phyloP scores from a whole-genome alignment of 2,888 invertebrate genomes.

The Phengaris alcon region DNA sequence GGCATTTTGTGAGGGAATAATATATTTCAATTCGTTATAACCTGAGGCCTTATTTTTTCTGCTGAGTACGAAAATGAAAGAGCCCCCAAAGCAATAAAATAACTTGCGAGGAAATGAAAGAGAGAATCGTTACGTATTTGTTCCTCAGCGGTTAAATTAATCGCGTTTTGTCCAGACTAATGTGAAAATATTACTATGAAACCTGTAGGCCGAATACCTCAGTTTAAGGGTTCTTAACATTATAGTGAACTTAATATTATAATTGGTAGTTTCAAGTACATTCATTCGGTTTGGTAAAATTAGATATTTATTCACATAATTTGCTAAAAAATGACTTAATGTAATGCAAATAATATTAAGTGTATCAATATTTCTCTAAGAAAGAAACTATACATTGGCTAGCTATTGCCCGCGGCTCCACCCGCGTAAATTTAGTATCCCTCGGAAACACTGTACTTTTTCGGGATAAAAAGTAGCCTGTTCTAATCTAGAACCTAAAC shows the following conservation, averaged over 20 bases:
- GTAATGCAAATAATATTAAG: too few species aligned
- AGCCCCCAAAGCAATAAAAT: conserved; percentile 77
- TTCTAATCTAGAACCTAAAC: too few species aligned
- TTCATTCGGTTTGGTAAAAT: too few species aligned
- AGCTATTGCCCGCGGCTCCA: too few species aligned
- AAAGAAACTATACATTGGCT: too few species aligned
- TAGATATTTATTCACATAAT: too few species aligned
- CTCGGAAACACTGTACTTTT: too few species aligned
- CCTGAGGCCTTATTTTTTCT: conserved; percentile 73
- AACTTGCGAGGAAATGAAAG: conserved; percentile 78
- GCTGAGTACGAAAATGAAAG: conserved; percentile 74
- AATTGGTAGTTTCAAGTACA: not conserved
- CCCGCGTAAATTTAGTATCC: too few species aligned
- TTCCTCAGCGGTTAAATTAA: conserved; percentile 70
- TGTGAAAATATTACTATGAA: not conserved
- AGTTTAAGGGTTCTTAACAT: not conserved
- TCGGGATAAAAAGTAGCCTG: too few species aligned
- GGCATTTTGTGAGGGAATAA: conserved; percentile 52
- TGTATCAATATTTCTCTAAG: too few species aligned
- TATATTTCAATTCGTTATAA: conserved; percentile 66
- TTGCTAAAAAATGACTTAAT: too few species aligned
- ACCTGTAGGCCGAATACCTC: not conserved
- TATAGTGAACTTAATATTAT: not conserved
- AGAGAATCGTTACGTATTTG: conserved; percentile 78
- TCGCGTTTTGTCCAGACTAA: conserved; percentile 59